A percentile compares a stretch with the other conserved stretches of the same genome.
These are phyloP conservation scores for Sebastolobus altivelis DNA, from an alignment of 2,797 vertebrate genomes.

Conservation along the genomic window DNA sequence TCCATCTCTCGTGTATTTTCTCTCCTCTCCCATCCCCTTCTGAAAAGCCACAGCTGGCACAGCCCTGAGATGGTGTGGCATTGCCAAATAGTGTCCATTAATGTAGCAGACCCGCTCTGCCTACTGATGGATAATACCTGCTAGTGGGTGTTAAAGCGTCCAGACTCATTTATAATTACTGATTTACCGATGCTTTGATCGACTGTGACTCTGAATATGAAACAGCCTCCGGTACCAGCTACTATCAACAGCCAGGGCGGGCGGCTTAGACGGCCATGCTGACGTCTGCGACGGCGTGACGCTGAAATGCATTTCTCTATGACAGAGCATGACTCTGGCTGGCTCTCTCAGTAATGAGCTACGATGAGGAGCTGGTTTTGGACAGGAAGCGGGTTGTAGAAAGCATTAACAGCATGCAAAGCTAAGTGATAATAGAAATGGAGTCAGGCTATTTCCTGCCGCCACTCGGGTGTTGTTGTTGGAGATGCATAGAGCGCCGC, in stretches of 20 bases:
- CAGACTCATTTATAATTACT: constrained; percentile 62
- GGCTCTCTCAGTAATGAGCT: constrained; percentile 54
- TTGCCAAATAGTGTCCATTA: constrained; percentile 67
- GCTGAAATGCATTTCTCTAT: constrained; percentile 46
- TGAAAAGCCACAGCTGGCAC: constrained; percentile 64
- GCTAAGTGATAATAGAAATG: constrained; percentile 68
- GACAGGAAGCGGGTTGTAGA: constrained; percentile 53
- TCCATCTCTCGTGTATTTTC: constrained; percentile 24
- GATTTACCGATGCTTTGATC: constrained; percentile 62
- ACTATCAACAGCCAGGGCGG: constrained; percentile 37
- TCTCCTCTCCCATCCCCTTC: constrained; percentile 12
- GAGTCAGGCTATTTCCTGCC: constrained; percentile 66
- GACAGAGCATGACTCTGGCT: constrained; percentile 37
- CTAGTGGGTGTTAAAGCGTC: constrained; percentile 56
- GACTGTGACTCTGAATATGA: constrained; percentile 65
- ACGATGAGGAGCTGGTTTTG: constrained; percentile 43
- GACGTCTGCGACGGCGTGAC: constrained; percentile 45
- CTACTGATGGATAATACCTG: constrained; percentile 60
- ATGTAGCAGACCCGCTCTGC: constrained; percentile 47
- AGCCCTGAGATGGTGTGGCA: constrained; percentile 45
- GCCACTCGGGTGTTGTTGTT: constrained; percentile 49
- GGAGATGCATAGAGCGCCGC: constrained; percentile 42
- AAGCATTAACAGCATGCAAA: constrained; percentile 60
- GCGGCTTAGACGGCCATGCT: constrained; percentile 30
- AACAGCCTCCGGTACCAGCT: constrained; percentile 49